Conservation (phyloP, 2,113 vertebrate genomes). For the Prolemur simus region DNA sequence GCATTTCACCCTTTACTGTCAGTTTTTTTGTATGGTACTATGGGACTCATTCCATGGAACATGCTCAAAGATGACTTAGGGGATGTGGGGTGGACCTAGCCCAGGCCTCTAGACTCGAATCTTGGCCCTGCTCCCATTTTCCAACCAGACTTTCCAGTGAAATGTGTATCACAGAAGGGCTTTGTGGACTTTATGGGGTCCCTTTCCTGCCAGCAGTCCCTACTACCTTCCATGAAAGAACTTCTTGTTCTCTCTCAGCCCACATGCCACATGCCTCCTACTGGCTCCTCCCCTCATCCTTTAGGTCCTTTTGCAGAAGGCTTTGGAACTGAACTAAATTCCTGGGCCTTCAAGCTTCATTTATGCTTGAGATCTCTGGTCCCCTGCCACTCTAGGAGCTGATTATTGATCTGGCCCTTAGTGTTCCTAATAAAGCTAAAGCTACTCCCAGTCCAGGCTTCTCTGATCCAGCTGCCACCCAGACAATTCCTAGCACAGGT, state of each 20-base stretch:
- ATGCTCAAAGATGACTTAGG: background rate
- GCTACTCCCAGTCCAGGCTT: background rate
- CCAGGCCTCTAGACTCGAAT: slow-evolving; percentile 26
- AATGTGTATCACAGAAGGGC: slow-evolving; percentile 45
- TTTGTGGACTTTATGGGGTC: slow-evolving; percentile 38
- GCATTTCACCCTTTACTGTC: background rate
- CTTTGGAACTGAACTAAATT: slow-evolving; percentile 8
- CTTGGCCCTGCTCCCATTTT: slow-evolving; percentile 50
- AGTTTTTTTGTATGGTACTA: background rate
- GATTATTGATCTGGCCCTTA: background rate
- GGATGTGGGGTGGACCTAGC: background rate
- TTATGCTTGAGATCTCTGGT: background rate
- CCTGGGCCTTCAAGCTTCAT: background rate
- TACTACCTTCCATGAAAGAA: slow-evolving; percentile 44
- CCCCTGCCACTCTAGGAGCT: background rate
- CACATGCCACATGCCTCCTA: background rate
- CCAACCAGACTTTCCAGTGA: slow-evolving; percentile 38
- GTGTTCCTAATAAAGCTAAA: background rate
- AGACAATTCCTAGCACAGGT: background rate
- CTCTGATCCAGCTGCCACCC: background rate
- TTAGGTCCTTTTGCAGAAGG: background rate
- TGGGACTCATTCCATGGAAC: background rate
- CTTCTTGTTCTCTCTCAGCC: slow-evolving; percentile 51
- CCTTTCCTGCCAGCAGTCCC: slow-evolving; percentile 10
- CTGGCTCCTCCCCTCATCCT: background rate